Conservation (phyloP, 1,140 invertebrate species). For the Hydropsyche tenuis region DNA sequence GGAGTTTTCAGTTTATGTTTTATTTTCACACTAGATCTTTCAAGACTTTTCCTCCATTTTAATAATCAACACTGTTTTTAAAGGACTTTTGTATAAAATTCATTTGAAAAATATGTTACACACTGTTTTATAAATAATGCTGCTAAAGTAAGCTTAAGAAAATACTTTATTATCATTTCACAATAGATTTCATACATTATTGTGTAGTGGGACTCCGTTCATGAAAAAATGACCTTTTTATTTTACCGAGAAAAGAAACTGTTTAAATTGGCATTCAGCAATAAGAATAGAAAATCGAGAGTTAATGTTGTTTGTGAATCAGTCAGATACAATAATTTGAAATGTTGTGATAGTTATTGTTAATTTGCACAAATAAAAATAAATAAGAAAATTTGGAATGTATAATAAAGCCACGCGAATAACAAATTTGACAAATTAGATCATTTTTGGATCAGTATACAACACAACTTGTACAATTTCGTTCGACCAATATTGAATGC, state of each 20-base stretch:
- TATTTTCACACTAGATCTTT: neutral
- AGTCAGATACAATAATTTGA: no score
- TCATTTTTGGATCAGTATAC: no score
- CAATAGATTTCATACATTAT: slow-evolving; percentile 33
- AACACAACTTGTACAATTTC: slow-evolving; percentile 19
- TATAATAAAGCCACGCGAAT: slow-evolving; percentile 27
- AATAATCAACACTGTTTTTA: neutral
- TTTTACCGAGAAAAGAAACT: neutral
- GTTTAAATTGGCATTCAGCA: slow-evolving; percentile 36
- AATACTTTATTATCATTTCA: slow-evolving; percentile 44
- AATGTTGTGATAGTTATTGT: neutral
- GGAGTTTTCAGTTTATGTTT: neutral
- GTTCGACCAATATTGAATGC: slow-evolving; percentile 39
- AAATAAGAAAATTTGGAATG: slow-evolving; percentile 29
- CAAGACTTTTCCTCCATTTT: slow-evolving; percentile 19
- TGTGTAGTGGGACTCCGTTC: neutral
- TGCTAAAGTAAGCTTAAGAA: slow-evolving; percentile 33
- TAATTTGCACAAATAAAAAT: neutral
- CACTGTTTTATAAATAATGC: slow-evolving; percentile 26
- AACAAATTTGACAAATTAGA: neutral
- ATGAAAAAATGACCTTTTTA: neutral
- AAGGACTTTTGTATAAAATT: slow-evolving; percentile 25
- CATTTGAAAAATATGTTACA: slow-evolving; percentile 36
- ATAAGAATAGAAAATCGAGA: no score
- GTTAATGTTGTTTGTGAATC: no score